Percentiles rank a stretch among this genome's conserved stretches.
Evolutionary conservation across 2,888 invertebrate genomes (phyloP).

Genomic region (Drosophila multiciliata): DNA sequence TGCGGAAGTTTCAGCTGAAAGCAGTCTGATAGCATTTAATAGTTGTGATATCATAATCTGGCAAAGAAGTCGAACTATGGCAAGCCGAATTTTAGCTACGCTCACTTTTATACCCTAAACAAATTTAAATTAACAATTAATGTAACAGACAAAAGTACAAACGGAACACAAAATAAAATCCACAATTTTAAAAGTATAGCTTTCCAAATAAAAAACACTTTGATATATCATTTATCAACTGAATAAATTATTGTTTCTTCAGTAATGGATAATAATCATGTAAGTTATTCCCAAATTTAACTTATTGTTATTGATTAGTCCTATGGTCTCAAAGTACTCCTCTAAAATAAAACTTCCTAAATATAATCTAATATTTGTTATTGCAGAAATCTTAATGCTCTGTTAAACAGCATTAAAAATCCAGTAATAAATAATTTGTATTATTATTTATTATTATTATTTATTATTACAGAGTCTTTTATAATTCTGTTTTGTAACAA

Average conservation of each 20-base stretch:
- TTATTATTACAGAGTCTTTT: no score
- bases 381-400: neutral
- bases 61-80: neutral
- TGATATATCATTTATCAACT: neutral
- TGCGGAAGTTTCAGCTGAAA: conserved; percentile 54
- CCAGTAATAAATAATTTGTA: neutral
- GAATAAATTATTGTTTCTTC: neutral
- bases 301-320: neutral
- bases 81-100: neutral
- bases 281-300: neutral
- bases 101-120: conserved; percentile 1
- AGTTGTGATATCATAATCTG: conserved; percentile 27
- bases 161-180: neutral
- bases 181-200: neutral
- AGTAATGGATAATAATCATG: neutral
- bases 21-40: conserved; percentile 37
- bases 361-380: neutral
- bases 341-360: neutral
- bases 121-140: neutral
- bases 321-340: fast-evolving
- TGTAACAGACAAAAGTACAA: neutral
- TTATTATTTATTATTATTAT: no score
- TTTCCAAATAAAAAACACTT: neutral
- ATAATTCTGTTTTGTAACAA: conserved; percentile 30
- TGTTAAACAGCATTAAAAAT: neutral